A percentile compares a stretch with the other conserved stretches of the same genome.
Conservation (phyloP, 2,113 vertebrate genomes). For the Nycticryphes semicollaris region DNA sequence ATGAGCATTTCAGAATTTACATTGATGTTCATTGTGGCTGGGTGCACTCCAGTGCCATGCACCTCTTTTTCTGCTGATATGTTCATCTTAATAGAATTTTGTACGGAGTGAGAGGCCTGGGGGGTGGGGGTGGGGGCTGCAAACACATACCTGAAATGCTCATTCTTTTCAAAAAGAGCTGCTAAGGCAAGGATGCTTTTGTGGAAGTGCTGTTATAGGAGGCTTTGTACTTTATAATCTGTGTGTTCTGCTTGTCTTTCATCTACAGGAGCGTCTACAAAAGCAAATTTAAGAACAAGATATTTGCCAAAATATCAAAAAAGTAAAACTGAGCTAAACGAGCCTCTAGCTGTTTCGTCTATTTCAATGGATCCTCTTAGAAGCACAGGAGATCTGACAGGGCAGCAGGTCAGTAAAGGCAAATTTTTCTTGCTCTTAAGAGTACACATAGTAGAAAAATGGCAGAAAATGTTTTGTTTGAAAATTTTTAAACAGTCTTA, state of each 20-base stretch:
- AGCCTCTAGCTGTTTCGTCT: slow-evolving; percentile 18
- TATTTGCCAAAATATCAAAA: slow-evolving; percentile 34
- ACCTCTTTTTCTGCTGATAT: neutral
- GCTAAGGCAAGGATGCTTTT: neutral
- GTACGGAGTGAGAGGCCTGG: neutral
- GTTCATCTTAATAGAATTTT: neutral
- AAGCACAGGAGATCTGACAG: slow-evolving; percentile 19
- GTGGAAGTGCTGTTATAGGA: neutral
- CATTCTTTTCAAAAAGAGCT: neutral
- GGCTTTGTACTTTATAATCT: neutral
- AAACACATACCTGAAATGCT: neutral
- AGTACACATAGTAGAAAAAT: neutral
- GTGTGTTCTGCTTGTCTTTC: slow-evolving; percentile 32
- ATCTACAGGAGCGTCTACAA: slow-evolving; percentile 70
- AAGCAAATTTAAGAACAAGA: slow-evolving; percentile 60
- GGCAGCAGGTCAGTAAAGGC: slow-evolving; percentile 67
- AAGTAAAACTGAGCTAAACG: slow-evolving; percentile 59
- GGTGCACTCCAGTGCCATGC: neutral
- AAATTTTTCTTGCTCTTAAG: neutral
- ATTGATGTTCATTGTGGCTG: neutral
- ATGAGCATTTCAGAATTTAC: neutral
- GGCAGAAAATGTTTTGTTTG: neutral
- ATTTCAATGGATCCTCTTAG: slow-evolving; percentile 52
- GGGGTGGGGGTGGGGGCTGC: neutral
- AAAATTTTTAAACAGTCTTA: neutral